A percentile compares a stretch with the other conserved stretches of the same genome.
Conservation (phyloP, 2,113 vertebrate species). For the Salvelinus alpinus region DNA sequence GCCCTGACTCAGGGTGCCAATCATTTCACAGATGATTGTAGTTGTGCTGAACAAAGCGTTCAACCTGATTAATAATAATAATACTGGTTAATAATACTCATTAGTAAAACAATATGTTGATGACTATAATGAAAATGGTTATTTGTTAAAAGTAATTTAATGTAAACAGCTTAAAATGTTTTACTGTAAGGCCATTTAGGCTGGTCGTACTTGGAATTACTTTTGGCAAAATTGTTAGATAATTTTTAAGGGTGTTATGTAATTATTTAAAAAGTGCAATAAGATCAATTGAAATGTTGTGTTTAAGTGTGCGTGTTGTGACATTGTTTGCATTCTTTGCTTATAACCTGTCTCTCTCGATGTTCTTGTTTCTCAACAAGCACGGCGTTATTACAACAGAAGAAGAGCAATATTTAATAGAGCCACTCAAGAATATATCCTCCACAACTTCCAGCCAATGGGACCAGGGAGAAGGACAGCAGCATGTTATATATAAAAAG, state of each 20-base stretch:
- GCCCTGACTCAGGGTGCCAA: not conserved
- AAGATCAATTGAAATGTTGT: not conserved
- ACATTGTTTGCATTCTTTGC: slow-evolving; percentile 16
- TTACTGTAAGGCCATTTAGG: not conserved
- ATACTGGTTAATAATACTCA: no score
- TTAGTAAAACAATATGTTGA: not conserved
- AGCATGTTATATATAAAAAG: slow-evolving; percentile 98
- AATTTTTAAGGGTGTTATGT: not conserved
- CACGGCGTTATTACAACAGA: slow-evolving; percentile 97
- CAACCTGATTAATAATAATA: not conserved
- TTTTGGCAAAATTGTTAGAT: not conserved
- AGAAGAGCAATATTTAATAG: slow-evolving; percentile 99
- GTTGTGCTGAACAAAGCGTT: not conserved
- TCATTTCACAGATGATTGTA: not conserved
- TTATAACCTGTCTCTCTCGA: slow-evolving; percentile 39
- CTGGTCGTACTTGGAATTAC: not conserved
- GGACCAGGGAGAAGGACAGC: slow-evolving; percentile 88
- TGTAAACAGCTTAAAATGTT: slow-evolving; percentile 6
- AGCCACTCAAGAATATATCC: slow-evolving; percentile 90
- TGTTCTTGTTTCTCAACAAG: slow-evolving; percentile 72
- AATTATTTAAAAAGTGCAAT: not conserved
- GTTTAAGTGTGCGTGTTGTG: slow-evolving; percentile 3
- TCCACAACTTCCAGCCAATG: slow-evolving; percentile 84
- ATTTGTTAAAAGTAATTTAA: slow-evolving; percentile 2
- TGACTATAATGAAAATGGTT: not conserved